These are phyloP conservation scores for Sminthurides bifidus DNA, from an alignment of 1,140 invertebrate species.

Conservation along the genomic window DNA sequence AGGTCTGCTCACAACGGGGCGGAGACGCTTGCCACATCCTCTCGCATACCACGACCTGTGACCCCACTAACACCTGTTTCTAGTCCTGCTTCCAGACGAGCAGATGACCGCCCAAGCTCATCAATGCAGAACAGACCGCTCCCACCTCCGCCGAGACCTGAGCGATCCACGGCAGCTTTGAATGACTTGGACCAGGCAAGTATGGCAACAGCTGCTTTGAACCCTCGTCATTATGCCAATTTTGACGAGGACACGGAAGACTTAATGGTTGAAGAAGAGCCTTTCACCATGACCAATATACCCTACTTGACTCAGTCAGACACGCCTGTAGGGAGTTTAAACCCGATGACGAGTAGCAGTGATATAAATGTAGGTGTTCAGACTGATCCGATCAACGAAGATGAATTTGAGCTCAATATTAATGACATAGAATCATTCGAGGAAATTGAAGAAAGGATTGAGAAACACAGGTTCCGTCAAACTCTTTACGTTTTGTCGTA, in stretches of 20 bases:
- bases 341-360: background rate
- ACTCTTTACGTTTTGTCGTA: background rate
- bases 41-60: background rate
- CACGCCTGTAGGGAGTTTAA: background rate
- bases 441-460: constrained; percentile 20
- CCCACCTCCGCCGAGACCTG: constrained; percentile 27
- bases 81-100: background rate
- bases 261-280: constrained; percentile 4
- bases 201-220: constrained; percentile 14
- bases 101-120: constrained; percentile 16
- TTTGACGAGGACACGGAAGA: constrained; percentile 16
- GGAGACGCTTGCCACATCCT: background rate
- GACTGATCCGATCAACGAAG: constrained; percentile 28
- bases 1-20: constrained; percentile 13
- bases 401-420: constrained; percentile 23
- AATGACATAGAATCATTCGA: constrained; percentile 13
- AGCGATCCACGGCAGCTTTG: constrained; percentile 13
- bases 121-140: constrained; percentile 28
- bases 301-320: constrained; percentile 3
- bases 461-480: constrained; percentile 19
- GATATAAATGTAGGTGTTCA: constrained; percentile 29
- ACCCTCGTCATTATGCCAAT: constrained; percentile 27
- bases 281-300: constrained; percentile 19
- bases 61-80: background rate
- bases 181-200: constrained; percentile 27